A percentile compares a stretch with the other conserved stretches of the same genome.
These are phyloP conservation scores for Hypsopygia costalis DNA, from an alignment of 2,888 invertebrate genomes.

Conservation along the genomic window DNA sequence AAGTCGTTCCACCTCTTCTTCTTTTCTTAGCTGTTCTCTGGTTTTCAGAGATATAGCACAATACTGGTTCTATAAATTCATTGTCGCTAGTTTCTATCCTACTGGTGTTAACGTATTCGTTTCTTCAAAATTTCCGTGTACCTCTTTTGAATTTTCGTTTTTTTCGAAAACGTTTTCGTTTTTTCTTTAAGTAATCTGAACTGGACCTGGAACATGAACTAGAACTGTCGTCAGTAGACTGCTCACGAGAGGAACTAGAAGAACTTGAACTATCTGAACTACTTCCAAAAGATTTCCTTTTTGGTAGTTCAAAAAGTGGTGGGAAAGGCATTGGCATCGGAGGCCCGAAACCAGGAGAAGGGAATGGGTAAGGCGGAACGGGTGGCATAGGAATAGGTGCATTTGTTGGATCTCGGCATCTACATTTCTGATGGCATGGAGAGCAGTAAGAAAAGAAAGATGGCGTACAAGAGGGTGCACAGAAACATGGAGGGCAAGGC, in stretches of 20 bases:
- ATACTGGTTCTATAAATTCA: constrained; percentile 14
- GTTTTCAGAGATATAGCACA: constrained; percentile 29
- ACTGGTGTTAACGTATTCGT: too few species aligned
- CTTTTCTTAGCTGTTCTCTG: constrained; percentile 37
- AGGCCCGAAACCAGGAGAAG: constrained; percentile 15
- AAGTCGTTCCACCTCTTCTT: constrained; percentile 20
- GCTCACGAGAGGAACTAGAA: too few species aligned
- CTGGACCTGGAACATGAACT: too few species aligned
- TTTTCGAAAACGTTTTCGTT: constrained; percentile 15
- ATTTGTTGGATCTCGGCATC: constrained; percentile 38
- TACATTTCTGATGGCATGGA: constrained; percentile 54
- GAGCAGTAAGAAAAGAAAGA: constrained; percentile 62
- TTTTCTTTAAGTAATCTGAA: constrained; percentile 11
- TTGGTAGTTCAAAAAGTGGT: constrained; percentile 23
- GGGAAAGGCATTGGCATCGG: constrained; percentile 23
- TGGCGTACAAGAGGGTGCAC: constrained; percentile 57
- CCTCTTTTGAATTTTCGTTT: background rate
- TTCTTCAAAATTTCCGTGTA: background rate
- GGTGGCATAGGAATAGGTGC: constrained; percentile 34
- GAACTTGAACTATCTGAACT: too few species aligned
- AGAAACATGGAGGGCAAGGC: constrained; percentile 59
- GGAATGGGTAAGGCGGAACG: constrained; percentile 22
- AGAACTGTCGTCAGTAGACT: background rate
- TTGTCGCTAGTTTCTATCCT: background rate
- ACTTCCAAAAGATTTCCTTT: too few species aligned